Base-by-base conservation (phyloP, 1,140 invertebrate species). In the Habropoda laboriosa region DNA sequence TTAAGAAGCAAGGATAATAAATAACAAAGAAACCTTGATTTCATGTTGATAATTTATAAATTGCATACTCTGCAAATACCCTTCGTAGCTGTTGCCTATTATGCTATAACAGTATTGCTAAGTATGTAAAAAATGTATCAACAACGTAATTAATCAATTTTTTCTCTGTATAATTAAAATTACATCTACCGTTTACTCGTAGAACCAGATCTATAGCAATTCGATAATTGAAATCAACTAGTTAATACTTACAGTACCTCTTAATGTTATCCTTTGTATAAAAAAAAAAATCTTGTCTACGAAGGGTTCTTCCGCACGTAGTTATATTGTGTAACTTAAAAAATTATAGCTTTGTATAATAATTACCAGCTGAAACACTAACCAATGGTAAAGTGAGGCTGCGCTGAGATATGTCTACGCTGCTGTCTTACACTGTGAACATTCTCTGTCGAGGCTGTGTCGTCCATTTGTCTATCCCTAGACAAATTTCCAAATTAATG, bases 361-460 rank as follows among this genome's bases (percentile, higher is more conserved):
- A 76, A 61, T 60, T 81, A 81, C 55, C 66, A 77, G 72, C 64
- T 53, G 71, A 78, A 35, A 79, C 35, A 82, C 79, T 76, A 58
- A 75, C 80, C 81, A 83, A 86, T 88, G 81, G 83, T 83, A 83
- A 88, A 90, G 86, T 80, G 84, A 87, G 82, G 79, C 76, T 89
- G 87, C 78, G 87, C 89, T 88, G 89, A 90, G 89, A 83, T 89
- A 88, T 90, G 70, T 87, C 87, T 89, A 75, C 71, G 86, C 86
- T 89, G 75, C 88, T 90, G 87, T 89, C 86, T 81, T 86, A 88
- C 82, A 91, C 89, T 81, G 90, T 91, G 90, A 91, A 91, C 90
- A 91, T 91, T 91, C 90, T 91, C 90, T 91, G 88, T 89, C 84
- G 76, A 90, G 90, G 90, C 90, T 91, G 90, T 91, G 90, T 90